These are phyloP conservation scores for Dermochelys coriacea DNA, from an alignment of 2,797 vertebrate genomes.

Conservation along the genomic window DNA sequence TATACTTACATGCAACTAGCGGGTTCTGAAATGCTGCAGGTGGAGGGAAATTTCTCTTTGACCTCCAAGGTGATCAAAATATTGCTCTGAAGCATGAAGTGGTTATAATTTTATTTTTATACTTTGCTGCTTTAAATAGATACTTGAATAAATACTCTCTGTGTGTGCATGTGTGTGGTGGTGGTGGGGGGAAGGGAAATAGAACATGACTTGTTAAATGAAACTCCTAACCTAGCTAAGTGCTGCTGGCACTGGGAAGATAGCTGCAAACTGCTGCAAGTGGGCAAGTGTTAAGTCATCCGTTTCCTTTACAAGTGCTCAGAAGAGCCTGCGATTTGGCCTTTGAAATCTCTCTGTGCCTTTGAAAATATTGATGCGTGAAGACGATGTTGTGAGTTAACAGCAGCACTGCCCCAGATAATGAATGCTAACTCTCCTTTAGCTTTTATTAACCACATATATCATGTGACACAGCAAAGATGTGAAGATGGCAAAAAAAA, in stretches of 20 bases:
- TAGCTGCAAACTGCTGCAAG: neutral
- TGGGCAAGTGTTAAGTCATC: neutral
- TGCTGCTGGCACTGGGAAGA: neutral
- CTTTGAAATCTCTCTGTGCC: neutral
- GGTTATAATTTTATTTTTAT: neutral
- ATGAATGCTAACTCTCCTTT: neutral
- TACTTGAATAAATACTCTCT: neutral
- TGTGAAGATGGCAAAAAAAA: neutral
- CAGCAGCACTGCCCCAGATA: accelerated
- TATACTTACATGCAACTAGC: neutral
- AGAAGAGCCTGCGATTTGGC: neutral
- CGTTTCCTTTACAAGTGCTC: neutral
- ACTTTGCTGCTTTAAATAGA: neutral
- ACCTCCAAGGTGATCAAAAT: neutral
- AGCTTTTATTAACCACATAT: slow-evolving; percentile 41
- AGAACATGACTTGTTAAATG: neutral
- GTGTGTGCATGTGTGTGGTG: too few species aligned
- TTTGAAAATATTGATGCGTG: neutral
- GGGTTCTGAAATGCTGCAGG: neutral
- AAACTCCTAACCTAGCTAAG: neutral
- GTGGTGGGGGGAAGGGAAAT: neutral
- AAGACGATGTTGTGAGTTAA: accelerated
- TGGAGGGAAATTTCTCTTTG: neutral
- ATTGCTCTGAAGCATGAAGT: neutral
- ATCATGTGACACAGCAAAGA: neutral